Evolutionary conservation across 2,113 vertebrate species (phyloP).

Genomic region (Pholis gunnellus): DNA sequence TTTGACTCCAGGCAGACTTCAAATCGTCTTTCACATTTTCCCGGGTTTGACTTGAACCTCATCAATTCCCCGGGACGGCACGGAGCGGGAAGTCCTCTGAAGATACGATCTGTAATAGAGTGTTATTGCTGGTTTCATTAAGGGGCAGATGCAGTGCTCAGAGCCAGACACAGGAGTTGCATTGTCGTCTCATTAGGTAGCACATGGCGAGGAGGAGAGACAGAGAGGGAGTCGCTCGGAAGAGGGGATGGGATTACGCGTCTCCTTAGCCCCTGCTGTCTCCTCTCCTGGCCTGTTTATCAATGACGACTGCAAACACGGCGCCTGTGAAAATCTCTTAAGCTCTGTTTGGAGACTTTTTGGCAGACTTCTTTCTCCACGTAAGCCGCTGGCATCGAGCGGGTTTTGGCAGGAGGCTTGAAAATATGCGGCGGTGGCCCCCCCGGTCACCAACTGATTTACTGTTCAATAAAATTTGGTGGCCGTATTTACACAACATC

Average conservation of each 20-base stretch:
- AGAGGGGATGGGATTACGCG: conserved; percentile 63
- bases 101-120: conserved; percentile 23
- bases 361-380: conserved; percentile 46
- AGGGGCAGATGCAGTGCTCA: conserved; percentile 29
- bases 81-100: conserved; percentile 10
- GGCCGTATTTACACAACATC: conserved; percentile 4
- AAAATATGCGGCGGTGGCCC: conserved; percentile 18
- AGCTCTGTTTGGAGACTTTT: conserved; percentile 58
- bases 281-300: conserved; percentile 71
- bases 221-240: conserved; percentile 51
- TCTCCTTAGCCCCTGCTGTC: conserved; percentile 71
- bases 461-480: background rate
- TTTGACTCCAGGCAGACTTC: conserved; percentile 2
- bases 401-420: conserved; percentile 12
- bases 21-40: background rate
- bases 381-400: conserved; percentile 28
- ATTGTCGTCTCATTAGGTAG: conserved; percentile 63
- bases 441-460: conserved; percentile 27
- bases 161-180: conserved; percentile 47
- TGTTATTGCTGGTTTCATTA: conserved; percentile 44
- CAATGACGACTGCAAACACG: conserved; percentile 65
- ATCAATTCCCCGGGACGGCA: conserved; percentile 4
- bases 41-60: background rate
- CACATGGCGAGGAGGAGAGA: conserved; percentile 30
- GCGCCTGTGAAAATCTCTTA: conserved; percentile 55